These are phyloP conservation scores for Branchinecta sandiegonensis DNA, from an alignment of 2,888 invertebrate species.

Conservation along the genomic window DNA sequence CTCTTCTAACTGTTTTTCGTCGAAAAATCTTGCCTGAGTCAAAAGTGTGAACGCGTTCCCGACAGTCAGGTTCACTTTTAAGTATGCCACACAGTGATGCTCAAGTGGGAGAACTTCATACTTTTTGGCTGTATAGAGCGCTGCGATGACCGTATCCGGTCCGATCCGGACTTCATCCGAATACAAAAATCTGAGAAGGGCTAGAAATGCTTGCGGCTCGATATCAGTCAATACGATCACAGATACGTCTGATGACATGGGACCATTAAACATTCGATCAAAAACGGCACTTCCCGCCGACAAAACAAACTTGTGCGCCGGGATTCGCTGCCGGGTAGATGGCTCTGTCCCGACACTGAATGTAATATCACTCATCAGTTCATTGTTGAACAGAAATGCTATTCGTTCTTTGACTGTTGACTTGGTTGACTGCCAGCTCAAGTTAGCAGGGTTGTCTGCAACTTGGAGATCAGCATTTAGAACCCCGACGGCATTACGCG, in stretches of 20 bases:
- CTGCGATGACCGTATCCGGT: slow-evolving; percentile 73
- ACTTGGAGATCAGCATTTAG: neutral
- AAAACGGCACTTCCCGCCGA: slow-evolving; percentile 71
- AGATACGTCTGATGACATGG: slow-evolving; percentile 41
- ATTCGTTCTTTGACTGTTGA: slow-evolving; percentile 58
- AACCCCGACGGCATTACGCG: neutral
- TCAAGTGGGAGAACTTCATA: slow-evolving; percentile 71
- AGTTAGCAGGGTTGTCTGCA: neutral
- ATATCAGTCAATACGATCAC: slow-evolving; percentile 56
- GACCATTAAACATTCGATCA: slow-evolving; percentile 72
- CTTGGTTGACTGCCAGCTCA: slow-evolving; percentile 49
- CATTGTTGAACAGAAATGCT: slow-evolving; percentile 50
- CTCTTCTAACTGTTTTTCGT: slow-evolving; percentile 64
- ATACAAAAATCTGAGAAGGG: slow-evolving; percentile 54
- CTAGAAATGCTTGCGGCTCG: slow-evolving; percentile 63
- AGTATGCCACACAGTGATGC: slow-evolving; percentile 64
- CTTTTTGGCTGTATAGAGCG: slow-evolving; percentile 69
- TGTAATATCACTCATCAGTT: slow-evolving; percentile 54
- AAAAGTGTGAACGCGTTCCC: slow-evolving; percentile 70
- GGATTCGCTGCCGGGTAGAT: slow-evolving; percentile 46
- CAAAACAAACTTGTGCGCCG: slow-evolving; percentile 62
- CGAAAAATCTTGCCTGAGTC: slow-evolving; percentile 61
- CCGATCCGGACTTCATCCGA: slow-evolving; percentile 69
- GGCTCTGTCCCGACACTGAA: slow-evolving; percentile 60
- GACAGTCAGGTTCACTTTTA: slow-evolving; percentile 54